Evolutionary conservation across 1,140 invertebrate genomes (phyloP), one percentile per base, ranked within the genome.

Genomic region (Drosophila dunni): DNA sequence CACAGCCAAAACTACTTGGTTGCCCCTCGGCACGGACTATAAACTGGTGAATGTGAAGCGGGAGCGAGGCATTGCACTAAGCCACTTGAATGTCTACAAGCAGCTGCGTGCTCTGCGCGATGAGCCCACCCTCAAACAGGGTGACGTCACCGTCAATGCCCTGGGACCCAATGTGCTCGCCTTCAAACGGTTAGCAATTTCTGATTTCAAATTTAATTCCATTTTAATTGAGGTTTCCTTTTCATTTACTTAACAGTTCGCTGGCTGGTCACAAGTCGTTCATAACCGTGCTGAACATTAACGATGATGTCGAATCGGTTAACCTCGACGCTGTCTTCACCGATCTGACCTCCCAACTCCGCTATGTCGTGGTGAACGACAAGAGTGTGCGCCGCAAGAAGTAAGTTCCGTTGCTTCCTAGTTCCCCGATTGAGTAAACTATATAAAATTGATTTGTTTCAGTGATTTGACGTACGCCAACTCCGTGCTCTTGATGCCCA

Each of bases 21-120:
- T 97, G 8, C 96, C 96, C 1, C 86, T 96, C 2, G 92, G 94
- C 71, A 66, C 90, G 0, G 92, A 94, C 74, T 95, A 94, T 72
- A 77, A 75, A 29, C 68, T 77, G 11, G 80, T 93, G 7, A 95
- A 95, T 79, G 93, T 95, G 0, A 86, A 93, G 67, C 76, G 66
- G 36, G 93, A 95, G 77, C 69, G 86, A 8, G 75, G 77, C 13
- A 79, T 84, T 57, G 46, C 86, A 5, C 63, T 81, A 0, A 92
- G 92, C 57, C 86, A 92, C 58, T 60, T 92, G 15, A 92, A 92
- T 17, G 50, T 92, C 34, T 93, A 85, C 75, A 92, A 92, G 67
- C 79, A 88, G 40, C 65, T 93, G 20, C 78, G 84, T 10, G 58
- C 68, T 24, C 63, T 92, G 17, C 77, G 92, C 0, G 75, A 77